These are phyloP conservation scores for Diabrotica balteata DNA, from an alignment of 2,888 invertebrate genomes.

Conservation along the genomic window DNA sequence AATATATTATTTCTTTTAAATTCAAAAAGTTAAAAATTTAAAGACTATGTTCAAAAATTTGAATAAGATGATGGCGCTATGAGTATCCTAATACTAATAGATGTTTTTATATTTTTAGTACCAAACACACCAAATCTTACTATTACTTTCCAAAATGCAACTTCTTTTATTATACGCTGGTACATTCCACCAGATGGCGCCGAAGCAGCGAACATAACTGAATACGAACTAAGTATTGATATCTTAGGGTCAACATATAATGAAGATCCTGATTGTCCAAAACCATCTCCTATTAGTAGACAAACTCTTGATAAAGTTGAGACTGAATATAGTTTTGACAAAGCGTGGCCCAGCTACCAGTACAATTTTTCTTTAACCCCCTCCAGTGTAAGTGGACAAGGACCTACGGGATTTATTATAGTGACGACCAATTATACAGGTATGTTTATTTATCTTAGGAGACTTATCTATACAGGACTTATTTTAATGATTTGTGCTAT, in stretches of 20 bases:
- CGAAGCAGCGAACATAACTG: background rate
- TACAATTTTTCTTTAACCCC: slow-evolving; percentile 10
- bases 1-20: no score
- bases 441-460: background rate
- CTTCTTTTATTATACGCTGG: slow-evolving; percentile 5
- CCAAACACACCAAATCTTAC: slow-evolving; percentile 1
- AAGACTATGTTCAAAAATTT: no score
- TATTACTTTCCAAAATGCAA: background rate
- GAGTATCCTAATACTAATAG: no score
- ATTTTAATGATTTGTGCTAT: no score
- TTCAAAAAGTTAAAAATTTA: no score
- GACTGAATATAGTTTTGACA: background rate
- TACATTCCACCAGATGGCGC: background rate
- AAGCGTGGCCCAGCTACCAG: slow-evolving; percentile 4
- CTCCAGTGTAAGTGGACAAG: slow-evolving; percentile 5
- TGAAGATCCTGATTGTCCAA: background rate
- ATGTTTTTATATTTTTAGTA: slow-evolving; percentile 11
- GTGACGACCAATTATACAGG: slow-evolving; percentile 8
- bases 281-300: background rate
- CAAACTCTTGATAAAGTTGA: background rate
- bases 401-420: background rate
- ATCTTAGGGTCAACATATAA: background rate
- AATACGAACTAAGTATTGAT: background rate
- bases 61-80: no score
- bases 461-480: no score